phyloP scores from a whole-genome alignment of 2,113 vertebrate genomes.

The Mormyrus iriodes region DNA sequence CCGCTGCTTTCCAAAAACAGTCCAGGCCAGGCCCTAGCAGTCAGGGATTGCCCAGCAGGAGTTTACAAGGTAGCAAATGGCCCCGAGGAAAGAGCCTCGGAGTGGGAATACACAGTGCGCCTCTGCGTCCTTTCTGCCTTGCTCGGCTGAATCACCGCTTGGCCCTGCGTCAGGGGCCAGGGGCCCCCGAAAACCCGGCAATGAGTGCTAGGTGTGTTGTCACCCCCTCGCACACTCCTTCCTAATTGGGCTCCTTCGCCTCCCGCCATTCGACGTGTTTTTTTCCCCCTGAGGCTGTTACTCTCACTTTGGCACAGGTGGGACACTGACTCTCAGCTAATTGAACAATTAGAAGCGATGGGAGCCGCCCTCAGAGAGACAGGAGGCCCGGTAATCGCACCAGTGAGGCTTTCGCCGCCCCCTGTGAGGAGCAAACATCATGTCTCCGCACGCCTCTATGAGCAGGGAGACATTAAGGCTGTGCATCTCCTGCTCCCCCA shows the following conservation, averaged over 20 bases:
- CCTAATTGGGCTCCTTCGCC: slow-evolving; percentile 10
- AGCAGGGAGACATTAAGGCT: slow-evolving; percentile 14
- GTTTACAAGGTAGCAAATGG: not conserved
- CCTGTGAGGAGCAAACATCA: slow-evolving; percentile 41
- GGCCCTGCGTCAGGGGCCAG: not conserved
- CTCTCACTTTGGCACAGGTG: slow-evolving; percentile 30
- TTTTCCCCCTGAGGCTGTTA: not conserved
- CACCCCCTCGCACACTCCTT: not conserved
- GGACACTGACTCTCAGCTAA: slow-evolving; percentile 47
- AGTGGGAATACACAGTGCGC: not conserved
- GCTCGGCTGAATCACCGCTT: not conserved
- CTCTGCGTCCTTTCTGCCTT: not conserved
- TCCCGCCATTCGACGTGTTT: too few relatives aligned
- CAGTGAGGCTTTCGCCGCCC: slow-evolving; percentile 44
- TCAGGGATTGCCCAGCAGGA: not conserved
- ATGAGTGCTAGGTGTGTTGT: not conserved
- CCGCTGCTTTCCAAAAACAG: not conserved
- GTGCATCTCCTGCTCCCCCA: not conserved
- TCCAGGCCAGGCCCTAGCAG: not conserved
- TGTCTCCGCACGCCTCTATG: slow-evolving; percentile 16
- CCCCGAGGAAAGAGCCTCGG: not conserved
- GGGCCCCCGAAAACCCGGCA: not conserved
- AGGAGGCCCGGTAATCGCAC: slow-evolving; percentile 50
- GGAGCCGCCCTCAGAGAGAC: slow-evolving; percentile 37
- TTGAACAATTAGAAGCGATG: slow-evolving; percentile 43